Percentiles rank a stretch among this genome's conserved stretches.
These are phyloP conservation scores for Agrotis puta DNA, from an alignment of 2,888 invertebrate species.

Conservation along the genomic window DNA sequence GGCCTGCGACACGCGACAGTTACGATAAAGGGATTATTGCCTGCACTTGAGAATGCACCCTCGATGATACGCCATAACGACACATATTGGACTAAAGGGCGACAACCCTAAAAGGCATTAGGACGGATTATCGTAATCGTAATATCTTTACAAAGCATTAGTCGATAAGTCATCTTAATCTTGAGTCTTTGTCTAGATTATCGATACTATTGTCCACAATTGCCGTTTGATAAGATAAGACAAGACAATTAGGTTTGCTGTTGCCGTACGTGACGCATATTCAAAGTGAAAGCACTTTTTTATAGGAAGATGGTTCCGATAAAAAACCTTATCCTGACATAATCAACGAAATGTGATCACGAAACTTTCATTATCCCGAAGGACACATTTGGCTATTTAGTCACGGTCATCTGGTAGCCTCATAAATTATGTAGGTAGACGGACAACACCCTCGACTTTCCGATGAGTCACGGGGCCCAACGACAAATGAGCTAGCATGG, in stretches of 20 bases:
- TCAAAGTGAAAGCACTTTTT: conserved; percentile 11
- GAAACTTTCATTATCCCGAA: conserved; percentile 28
- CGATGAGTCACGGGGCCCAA: conserved; percentile 82
- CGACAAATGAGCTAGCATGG: conserved; percentile 82
- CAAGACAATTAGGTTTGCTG: conserved; percentile 34
- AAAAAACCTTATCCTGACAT: neutral
- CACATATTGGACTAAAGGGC: conserved; percentile 80
- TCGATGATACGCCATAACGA: conserved; percentile 69
- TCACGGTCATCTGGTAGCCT: conserved; percentile 75
- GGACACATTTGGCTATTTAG: conserved; percentile 65
- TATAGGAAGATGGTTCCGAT: conserved; percentile 5
- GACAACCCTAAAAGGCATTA: conserved; percentile 82
- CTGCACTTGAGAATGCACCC: conserved; percentile 88
- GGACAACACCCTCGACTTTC: conserved; percentile 76
- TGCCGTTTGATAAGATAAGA: conserved; percentile 58
- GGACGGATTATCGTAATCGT: conserved; percentile 86
- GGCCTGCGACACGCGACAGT: conserved; percentile 80
- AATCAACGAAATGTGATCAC: conserved; percentile 18
- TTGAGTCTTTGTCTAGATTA: conserved; percentile 76
- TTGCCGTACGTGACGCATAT: conserved; percentile 18
- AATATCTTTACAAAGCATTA: conserved; percentile 86
- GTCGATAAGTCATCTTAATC: conserved; percentile 85
- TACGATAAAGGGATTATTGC: conserved; percentile 86
- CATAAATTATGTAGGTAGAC: conserved; percentile 75
- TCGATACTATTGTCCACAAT: conserved; percentile 58